Evolutionary conservation across 1,140 invertebrate species (phyloP).

Genomic region (Drosophila subobscura): DNA sequence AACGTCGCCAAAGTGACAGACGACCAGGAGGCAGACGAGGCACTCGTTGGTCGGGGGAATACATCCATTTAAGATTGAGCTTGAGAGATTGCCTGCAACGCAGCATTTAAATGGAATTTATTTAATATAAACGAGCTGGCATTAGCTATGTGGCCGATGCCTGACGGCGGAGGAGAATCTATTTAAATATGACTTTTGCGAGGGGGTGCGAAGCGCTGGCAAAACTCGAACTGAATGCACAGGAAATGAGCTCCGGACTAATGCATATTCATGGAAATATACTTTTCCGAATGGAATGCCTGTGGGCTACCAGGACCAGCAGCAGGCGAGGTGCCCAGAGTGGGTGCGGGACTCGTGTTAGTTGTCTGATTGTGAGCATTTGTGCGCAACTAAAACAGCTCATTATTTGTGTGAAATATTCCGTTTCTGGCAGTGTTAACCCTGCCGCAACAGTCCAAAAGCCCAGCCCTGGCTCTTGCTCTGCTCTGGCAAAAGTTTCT

Average conservation of each 20-base stretch:
- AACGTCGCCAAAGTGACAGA: conserved; percentile 59
- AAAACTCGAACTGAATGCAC: conserved; percentile 40
- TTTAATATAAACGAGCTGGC: conserved; percentile 50
- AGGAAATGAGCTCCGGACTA: conserved; percentile 34
- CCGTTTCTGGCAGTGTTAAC: conserved; percentile 8
- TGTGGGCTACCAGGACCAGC: neutral
- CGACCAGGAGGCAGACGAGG: conserved; percentile 5
- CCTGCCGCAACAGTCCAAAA: conserved; percentile 11
- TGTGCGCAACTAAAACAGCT: conserved; percentile 35
- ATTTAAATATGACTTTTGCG: conserved; percentile 44
- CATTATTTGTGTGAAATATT: conserved; percentile 39
- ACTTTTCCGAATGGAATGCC: conserved; percentile 14
- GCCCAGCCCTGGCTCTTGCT: neutral
- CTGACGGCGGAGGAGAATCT: conserved; percentile 20
- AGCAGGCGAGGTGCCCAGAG: conserved; percentile 5
- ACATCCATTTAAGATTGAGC: conserved; percentile 53
- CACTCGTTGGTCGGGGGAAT: neutral
- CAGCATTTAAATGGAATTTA: conserved; percentile 55
- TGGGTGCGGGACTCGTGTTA: conserved; percentile 16
- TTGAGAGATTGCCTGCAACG: conserved; percentile 40
- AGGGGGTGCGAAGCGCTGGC: neutral
- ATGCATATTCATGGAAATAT: conserved; percentile 56
- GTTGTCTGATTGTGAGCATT: conserved; percentile 39
- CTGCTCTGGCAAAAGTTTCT: neutral
- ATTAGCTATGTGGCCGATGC: conserved; percentile 8